phyloP scores from a whole-genome alignment of 2,113 vertebrate genomes.

The Nymphicus hollandicus region DNA sequence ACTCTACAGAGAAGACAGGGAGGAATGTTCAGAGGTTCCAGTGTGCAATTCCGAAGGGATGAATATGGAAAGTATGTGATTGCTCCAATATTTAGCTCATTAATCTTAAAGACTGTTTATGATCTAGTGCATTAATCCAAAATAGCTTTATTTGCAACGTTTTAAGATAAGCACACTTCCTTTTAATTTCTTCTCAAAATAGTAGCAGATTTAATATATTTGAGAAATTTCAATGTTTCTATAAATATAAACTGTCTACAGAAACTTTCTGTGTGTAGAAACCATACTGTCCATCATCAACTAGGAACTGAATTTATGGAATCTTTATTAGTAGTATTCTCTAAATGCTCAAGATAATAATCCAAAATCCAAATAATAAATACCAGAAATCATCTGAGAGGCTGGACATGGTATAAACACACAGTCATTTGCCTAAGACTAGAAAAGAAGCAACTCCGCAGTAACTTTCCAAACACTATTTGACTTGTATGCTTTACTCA shows the following conservation, averaged over 20 bases:
- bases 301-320: neutral
- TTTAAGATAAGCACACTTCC: neutral
- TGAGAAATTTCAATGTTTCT: neutral
- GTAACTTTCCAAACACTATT: neutral
- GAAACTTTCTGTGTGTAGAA: neutral
- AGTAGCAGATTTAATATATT: neutral
- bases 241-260: neutral
- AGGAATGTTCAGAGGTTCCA: neutral
- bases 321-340: neutral
- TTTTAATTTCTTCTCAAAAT: neutral
- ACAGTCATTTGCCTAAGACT: neutral
- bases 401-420: neutral
- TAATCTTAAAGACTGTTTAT: slow-evolving; percentile 22
- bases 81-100: slow-evolving; percentile 20
- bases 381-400: neutral
- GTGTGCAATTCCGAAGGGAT: neutral
- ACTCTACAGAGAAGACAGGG: neutral
- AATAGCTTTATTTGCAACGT: neutral
- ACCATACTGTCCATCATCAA: neutral
- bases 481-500: accelerated
- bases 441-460: neutral
- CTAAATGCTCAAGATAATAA: neutral
- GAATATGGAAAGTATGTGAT: slow-evolving; percentile 23
- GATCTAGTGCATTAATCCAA: neutral
- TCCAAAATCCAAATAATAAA: neutral